Evolutionary conservation across 2,113 vertebrate genomes (phyloP), one percentile per base, ranked within the genome.

Genomic region (Xiphophorus couchianus): DNA sequence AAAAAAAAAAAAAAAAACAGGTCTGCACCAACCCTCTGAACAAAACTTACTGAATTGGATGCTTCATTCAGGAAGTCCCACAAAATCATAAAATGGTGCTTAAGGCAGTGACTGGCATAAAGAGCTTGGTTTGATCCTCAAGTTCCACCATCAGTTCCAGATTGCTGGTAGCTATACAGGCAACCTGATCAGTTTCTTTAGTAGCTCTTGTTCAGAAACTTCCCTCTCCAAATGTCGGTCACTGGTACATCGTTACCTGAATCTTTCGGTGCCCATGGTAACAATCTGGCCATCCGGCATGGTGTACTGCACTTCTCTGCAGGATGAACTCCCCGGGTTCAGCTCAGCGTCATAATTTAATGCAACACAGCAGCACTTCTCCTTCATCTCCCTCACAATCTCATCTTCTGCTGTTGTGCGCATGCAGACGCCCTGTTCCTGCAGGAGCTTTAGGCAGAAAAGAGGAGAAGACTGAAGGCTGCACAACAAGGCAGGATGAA

Each of bases 301-400:
- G 1, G 88, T 94, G 88, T 94, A 95, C 71, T 71, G 66, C 44
- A 83, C 65, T 65, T 86, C 90, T 33, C 73, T 35, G 72, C 74
- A 33, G 61, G 86, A 74, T 0, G 22, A 6, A n/a, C 54, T 84
- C 63, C 74, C 64, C 0, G 0, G n/a, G 4, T 30, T 69, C 63
- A 93, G 85, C 74, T 92, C 91, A 0, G 69, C 77, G 15, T 93
- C 90, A 29, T 93, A 94, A 87, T 92, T 58, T 17, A 85, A 74
- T 31, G 93, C 84, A 33, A 95, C 92, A 13, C 39, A 88, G 84
- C 95, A 95, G 76, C 92, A 92, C 19, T 54, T 85, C 88, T 95
- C 95, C 85, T 95, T 95, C 69, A 95, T 93, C 80, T 95, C 94
- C 31, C 94, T 81, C 19, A 93, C 93, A 0, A 95, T 94, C 92